Base-by-base conservation (phyloP, 2,888 invertebrate genomes). In the Toxonevra muliebris region DNA sequence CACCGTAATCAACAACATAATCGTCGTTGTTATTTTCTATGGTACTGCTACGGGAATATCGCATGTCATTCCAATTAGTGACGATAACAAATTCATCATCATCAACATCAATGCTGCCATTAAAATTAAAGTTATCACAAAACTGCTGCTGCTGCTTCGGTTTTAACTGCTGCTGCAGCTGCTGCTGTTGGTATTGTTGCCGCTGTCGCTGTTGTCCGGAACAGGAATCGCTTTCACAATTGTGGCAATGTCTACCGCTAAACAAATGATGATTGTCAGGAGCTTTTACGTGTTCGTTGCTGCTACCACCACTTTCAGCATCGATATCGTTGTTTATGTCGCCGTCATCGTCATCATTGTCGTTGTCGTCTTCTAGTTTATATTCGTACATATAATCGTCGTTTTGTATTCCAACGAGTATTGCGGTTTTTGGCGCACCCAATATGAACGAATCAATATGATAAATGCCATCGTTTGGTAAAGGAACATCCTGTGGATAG, bases 321-420 rank as follows among this genome's bases (percentile, higher is more conserved):
- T 45, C 68, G 53, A 30, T 45, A 54, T 55, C 69, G 59, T 64
- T 61, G 58, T 48, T 69, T 61, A 52, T 59, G 42, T 19, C 67
- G 55, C 42, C 66, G 30, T 71, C 72, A 67, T 15, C 60, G 50
- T 55, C 53, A n/a, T 64, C 13, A 4, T 30, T 15, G 52, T 55
- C 63, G 9, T 60, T 63, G 45, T 66, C 53, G 19, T 67, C 65
- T 53, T 60, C 65, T 30, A 65, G 15, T 61, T 65, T 69, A 57
- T 78, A 79, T 50, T 73, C 77, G 73, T 79, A 79, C 64, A 78
- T 73, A 72, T 78, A 80, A 77, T 83, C 83, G 30, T 30, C 30
- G 73, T 82, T 82, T 66, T 80, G 83, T 72, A 84, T 78, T 77
- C 83, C 84, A 74, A 84, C 82, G 76, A 81, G 82, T 74, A 84